Evolutionary conservation across 1,140 invertebrate species (phyloP).

Genomic region (Meloidogyne floridensis): DNA sequence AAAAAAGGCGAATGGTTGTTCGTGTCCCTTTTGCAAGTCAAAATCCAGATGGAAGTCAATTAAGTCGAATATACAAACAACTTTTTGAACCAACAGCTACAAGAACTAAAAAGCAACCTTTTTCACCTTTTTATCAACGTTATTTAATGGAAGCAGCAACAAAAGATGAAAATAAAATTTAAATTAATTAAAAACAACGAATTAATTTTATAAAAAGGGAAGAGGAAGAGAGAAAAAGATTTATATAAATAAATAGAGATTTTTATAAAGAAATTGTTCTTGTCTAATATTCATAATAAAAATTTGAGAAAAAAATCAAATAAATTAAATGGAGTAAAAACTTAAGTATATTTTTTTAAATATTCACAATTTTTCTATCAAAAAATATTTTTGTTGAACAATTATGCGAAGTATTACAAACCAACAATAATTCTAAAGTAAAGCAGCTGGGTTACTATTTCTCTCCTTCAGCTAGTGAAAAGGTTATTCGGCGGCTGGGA

Average conservation of each 20-base stretch:
- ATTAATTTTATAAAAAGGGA: background rate
- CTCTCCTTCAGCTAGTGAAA: too few relatives aligned
- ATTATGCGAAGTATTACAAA: too few relatives aligned
- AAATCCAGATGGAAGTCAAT: conserved; percentile 43
- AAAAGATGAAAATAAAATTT: background rate
- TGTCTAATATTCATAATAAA: too few relatives aligned
- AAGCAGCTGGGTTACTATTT: too few relatives aligned
- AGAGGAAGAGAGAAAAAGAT: background rate
- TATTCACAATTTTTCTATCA: too few relatives aligned
- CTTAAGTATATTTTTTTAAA: too few relatives aligned
- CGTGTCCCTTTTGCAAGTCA: conserved; percentile 49
- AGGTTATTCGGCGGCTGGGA: too few relatives aligned
- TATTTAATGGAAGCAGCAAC: background rate
- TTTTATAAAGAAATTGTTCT: conserved; percentile 1
- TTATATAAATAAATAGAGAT: too few relatives aligned
- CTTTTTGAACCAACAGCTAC: background rate
- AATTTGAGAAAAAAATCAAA: too few relatives aligned
- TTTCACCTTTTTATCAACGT: background rate
- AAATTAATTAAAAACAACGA: background rate
- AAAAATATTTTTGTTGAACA: too few relatives aligned
- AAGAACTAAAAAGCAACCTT: conserved; percentile 3
- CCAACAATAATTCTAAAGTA: too few relatives aligned
- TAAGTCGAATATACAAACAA: conserved; percentile 19
- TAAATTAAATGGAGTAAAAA: too few relatives aligned
- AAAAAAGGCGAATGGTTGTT: conserved; percentile 45